These are phyloP conservation scores for Nothoprocta pentlandii DNA, from an alignment of 2,113 vertebrate species.

Conservation along the genomic window DNA sequence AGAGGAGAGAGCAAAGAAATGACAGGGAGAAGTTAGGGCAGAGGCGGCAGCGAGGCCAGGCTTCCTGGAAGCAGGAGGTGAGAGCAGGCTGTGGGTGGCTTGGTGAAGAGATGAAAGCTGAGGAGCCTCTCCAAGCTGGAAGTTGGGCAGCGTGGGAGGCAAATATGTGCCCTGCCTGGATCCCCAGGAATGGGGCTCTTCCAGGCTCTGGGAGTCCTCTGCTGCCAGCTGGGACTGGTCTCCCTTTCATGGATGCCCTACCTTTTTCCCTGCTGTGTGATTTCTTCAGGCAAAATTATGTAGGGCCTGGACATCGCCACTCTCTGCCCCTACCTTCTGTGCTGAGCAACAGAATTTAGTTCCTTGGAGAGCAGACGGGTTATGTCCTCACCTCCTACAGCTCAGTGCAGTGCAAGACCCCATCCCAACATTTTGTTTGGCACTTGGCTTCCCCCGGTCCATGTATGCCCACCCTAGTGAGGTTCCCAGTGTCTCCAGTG, in stretches of 20 bases:
- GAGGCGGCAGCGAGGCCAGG: conserved; percentile 26
- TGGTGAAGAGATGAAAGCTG: conserved; percentile 21
- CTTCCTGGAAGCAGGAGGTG: conserved; percentile 50
- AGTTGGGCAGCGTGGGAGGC: not conserved
- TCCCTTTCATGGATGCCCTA: not conserved
- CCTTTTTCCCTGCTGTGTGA: not conserved
- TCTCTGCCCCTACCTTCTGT: not conserved
- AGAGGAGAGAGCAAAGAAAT: not conserved
- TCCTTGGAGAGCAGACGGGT: not conserved
- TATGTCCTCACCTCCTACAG: not conserved
- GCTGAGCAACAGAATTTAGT: not conserved
- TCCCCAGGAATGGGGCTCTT: not conserved
- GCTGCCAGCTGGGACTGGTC: not conserved
- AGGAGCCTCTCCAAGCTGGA: not conserved
- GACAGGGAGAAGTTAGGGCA: not conserved
- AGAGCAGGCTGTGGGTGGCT: not conserved
- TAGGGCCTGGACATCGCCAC: not conserved
- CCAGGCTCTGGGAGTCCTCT: not conserved
- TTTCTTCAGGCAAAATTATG: not conserved
- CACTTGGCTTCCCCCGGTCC: not conserved
- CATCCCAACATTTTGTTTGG: not conserved
- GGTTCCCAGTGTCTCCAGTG: not conserved
- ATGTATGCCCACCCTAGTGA: not conserved
- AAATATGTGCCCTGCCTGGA: not conserved
- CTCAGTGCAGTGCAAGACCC: not conserved